These are phyloP conservation scores for Poecilia velifera DNA, from an alignment of 2,797 vertebrate species.

Conservation along the genomic window DNA sequence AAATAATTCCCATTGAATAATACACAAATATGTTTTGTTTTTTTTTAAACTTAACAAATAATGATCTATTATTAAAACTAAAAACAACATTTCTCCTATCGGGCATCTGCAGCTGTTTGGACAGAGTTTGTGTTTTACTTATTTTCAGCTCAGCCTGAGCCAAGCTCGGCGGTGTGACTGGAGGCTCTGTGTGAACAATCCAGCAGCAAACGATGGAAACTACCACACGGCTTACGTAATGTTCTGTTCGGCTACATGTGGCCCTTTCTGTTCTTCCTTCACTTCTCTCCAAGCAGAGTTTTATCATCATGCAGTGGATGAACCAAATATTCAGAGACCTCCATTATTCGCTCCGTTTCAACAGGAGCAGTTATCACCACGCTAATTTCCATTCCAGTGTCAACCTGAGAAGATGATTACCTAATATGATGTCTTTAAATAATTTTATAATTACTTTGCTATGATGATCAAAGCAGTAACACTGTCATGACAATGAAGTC, in stretches of 20 bases:
- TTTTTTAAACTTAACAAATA: neutral
- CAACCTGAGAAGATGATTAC: constrained; percentile 47
- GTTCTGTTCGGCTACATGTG: constrained; percentile 29
- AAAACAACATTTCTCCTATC: neutral
- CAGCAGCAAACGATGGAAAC: constrained; percentile 30
- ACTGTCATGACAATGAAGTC: constrained; percentile 4
- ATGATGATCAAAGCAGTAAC: constrained; percentile 30
- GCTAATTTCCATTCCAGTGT: constrained; percentile 43
- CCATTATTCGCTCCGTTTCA: constrained; percentile 22
- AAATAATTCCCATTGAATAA: neutral
- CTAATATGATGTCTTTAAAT: constrained; percentile 58
- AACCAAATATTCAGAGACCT: constrained; percentile 35
- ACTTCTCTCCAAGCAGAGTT: constrained; percentile 42
- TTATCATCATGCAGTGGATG: constrained; percentile 15
- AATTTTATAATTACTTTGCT: constrained; percentile 38
- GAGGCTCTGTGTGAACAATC: constrained; percentile 41
- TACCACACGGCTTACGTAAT: constrained; percentile 32
- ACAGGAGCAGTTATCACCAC: constrained; percentile 34
- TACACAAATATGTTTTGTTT: neutral
- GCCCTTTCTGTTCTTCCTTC: neutral
- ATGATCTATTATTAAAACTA: neutral
- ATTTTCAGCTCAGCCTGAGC: constrained; percentile 28
- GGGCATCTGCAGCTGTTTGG: constrained; percentile 13
- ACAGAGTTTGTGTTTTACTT: constrained; percentile 11
- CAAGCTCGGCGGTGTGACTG: constrained; percentile 24